Evolutionary conservation across 2,888 invertebrate species (phyloP).

Genomic region (Stenchaetothrips biformis): DNA sequence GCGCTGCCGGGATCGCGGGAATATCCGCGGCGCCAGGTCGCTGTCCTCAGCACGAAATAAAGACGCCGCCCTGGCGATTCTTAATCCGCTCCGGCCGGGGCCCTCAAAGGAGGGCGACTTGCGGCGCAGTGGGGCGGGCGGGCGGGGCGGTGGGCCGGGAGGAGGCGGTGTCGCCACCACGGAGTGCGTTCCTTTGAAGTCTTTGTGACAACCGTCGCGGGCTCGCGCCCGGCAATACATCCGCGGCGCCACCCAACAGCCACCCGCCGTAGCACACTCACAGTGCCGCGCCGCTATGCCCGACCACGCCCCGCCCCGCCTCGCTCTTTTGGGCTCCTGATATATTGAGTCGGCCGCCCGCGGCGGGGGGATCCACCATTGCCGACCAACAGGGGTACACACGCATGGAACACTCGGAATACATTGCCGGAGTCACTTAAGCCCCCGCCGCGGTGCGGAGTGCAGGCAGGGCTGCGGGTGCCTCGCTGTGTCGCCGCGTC

Average conservation of each 20-base stretch:
- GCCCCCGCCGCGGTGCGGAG: no score
- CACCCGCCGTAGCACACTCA: no score
- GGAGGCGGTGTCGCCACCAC: neutral
- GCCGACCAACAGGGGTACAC: no score
- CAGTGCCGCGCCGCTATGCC: no score
- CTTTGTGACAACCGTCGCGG: neutral
- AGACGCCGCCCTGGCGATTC: neutral
- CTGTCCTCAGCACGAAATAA: neutral
- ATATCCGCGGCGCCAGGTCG: neutral
- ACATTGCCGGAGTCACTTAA: no score
- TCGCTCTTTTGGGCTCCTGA: no score
- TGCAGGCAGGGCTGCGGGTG: no score
- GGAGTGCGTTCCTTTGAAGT: neutral
- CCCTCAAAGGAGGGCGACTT: neutral
- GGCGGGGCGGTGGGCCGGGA: neutral
- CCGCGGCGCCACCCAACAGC: neutral
- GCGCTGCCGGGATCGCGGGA: neutral
- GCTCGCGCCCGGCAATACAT: neutral
- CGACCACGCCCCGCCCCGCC: no score
- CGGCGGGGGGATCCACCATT: no score
- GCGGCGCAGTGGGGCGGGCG: neutral
- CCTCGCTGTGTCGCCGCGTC: no score
- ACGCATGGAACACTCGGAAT: no score
- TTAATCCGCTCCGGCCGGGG: neutral
- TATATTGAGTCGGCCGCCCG: no score